Base-by-base conservation (phyloP, 2,113 vertebrate species). In the Xenopus laevis region DNA sequence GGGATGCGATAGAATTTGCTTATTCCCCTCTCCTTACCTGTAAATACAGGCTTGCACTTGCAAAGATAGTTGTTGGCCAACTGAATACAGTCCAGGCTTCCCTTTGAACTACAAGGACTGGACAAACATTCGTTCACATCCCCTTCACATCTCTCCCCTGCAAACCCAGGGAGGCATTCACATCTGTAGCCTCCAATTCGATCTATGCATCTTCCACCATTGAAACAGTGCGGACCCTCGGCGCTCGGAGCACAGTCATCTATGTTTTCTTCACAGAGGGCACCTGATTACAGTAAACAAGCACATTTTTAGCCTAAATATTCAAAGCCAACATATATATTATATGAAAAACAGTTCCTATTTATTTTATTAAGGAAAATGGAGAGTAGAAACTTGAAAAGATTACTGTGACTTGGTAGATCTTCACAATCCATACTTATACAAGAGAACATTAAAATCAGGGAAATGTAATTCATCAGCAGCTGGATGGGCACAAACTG, bases 111-210 rank as follows among this genome's bases (percentile, higher is more conserved):
- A 82, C 96, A 98, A 3, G 96, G 96, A 52, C 55, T 87, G n/a
- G 96, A 93, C 2, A 89, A 88, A 77, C 96, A 98, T 79, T 98
- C 96, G 0, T 98, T 98, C 74, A 97, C 89, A 80, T 98, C 95
- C 0, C 96, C 96, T 78, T 98, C 95, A 0, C 96, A 98, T 62
- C 92, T 90, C 68, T 95, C 91, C 0, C 96, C 96, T 0, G 91
- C 92, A 16, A 95, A 98, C 65, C 96, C 96, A 0, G 92, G 87
- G 8, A 88, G 87, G 40, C 96, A 98, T 52, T 81, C 74, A 55
- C 96, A 98, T 4, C 86, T 90, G 80, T 94, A 98, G 33, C 93
- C 90, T 0, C 96, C 94, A 0, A 98, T 84, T 13, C 91, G 89
- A 12, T 98, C 95, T 13, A 94, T 79, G 75, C 96, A 98, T 81